Conservation (phyloP, 2,888 invertebrate genomes). For the Melangyna quadrimaculata region DNA sequence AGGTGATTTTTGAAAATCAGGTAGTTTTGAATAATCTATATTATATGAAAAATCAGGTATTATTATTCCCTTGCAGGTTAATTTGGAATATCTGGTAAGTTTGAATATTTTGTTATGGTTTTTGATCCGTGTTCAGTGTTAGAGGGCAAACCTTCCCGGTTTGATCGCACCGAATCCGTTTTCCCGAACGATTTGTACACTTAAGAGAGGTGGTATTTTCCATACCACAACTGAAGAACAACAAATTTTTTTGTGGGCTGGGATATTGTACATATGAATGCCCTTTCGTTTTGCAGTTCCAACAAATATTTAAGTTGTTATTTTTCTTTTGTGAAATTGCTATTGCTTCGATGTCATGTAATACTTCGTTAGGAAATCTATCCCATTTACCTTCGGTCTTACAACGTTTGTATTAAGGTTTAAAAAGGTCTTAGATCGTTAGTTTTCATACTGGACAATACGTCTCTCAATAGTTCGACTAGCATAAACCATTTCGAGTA, state of each 20-base stretch:
- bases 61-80: not conserved
- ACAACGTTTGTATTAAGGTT: not conserved
- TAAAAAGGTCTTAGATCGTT: not conserved
- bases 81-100: not conserved
- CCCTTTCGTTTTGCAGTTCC: not conserved
- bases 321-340: not conserved
- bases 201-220: conserved; percentile 2
- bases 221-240: not conserved
- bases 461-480: not conserved
- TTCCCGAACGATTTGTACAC: not conserved
- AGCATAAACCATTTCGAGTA: not conserved
- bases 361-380: not conserved
- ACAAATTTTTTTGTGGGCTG: not conserved
- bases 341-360: not conserved
- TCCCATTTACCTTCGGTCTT: not conserved
- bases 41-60: not conserved
- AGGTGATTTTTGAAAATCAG: no score
- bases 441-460: not conserved
- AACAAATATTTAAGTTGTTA: not conserved
- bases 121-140: conserved; percentile 13
- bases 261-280: not conserved
- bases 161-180: conserved; percentile 1
- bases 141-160: conserved; percentile 13
- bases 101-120: not conserved
- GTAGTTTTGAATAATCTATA: no score